Conservation (phyloP, 1,140 invertebrate species). For the Rhyacophila brunnea region DNA sequence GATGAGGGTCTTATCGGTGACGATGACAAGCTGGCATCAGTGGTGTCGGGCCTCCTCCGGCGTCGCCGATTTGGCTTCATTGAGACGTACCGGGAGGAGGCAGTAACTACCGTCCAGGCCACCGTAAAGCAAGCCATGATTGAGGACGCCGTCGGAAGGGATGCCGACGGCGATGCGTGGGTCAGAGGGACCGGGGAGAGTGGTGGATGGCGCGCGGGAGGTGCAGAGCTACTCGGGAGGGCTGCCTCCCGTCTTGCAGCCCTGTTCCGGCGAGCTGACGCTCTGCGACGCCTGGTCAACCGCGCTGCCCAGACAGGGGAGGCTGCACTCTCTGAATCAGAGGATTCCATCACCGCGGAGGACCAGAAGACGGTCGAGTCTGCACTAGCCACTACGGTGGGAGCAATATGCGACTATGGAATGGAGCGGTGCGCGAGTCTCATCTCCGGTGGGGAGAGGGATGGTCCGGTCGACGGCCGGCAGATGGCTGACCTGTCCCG, state of each 20-base stretch:
- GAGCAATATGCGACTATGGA: conserved; percentile 84
- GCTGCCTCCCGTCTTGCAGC: conserved; percentile 28
- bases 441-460: conserved; percentile 71
- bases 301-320: conserved; percentile 41
- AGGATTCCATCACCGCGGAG: conserved; percentile 67
- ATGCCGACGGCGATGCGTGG: conserved; percentile 63
- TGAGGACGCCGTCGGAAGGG: conserved; percentile 67
- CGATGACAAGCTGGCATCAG: conserved; percentile 82
- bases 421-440: conserved; percentile 88
- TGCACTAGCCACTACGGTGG: conserved; percentile 75
- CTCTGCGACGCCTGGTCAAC: conserved; percentile 20
- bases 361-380: conserved; percentile 67
- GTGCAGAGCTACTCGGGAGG: conserved; percentile 49
- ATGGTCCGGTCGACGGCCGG: conserved; percentile 62
- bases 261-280: conserved; percentile 15
- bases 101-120: conserved; percentile 83
- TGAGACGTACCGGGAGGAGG: conserved; percentile 86
- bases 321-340: conserved; percentile 57
- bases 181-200: conserved; percentile 69
- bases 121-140: conserved; percentile 86
- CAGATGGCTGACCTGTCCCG: conserved; percentile 78
- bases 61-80: conserved; percentile 86
- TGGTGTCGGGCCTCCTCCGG: conserved; percentile 85
- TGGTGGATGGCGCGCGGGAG: conserved; percentile 60
- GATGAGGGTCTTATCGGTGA: conserved; percentile 66